phyloP scores from a whole-genome alignment of 1,140 invertebrate genomes.

The Ylistrum balloti region DNA sequence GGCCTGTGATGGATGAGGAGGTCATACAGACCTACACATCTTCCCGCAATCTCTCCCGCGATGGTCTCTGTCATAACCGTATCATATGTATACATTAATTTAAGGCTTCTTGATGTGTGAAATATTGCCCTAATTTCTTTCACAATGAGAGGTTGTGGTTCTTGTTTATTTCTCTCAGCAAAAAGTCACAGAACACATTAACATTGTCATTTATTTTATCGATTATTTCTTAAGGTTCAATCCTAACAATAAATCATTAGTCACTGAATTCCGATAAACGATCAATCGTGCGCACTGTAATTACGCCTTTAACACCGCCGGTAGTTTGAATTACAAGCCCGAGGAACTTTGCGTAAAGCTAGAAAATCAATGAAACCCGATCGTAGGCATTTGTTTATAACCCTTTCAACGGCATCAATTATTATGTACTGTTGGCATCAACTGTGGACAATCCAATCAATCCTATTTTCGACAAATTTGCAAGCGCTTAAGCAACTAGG shows the following conservation, averaged over 20 bases:
- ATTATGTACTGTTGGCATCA: neutral
- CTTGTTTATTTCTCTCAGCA: neutral
- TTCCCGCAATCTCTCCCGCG: neutral
- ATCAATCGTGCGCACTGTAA: neutral
- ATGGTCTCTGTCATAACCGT: neutral
- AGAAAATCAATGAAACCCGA: conserved; percentile 27
- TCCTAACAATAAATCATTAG: neutral
- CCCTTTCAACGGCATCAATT: conserved; percentile 32
- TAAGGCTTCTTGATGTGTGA: neutral
- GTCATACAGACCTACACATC: neutral
- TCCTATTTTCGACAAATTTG: neutral
- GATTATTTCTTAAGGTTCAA: neutral
- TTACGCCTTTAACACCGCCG: neutral
- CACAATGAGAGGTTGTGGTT: neutral
- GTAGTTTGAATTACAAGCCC: conserved; percentile 19
- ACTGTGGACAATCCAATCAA: neutral
- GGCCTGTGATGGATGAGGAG: neutral
- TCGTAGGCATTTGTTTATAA: conserved; percentile 16
- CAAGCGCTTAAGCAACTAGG: neutral
- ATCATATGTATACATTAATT: neutral
- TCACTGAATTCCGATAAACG: neutral
- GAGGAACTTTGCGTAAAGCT: neutral
- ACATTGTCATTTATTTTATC: neutral
- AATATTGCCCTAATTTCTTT: neutral
- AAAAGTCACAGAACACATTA: neutral